Conservation (phyloP, 2,888 invertebrate genomes). For the Apeira syringaria region DNA sequence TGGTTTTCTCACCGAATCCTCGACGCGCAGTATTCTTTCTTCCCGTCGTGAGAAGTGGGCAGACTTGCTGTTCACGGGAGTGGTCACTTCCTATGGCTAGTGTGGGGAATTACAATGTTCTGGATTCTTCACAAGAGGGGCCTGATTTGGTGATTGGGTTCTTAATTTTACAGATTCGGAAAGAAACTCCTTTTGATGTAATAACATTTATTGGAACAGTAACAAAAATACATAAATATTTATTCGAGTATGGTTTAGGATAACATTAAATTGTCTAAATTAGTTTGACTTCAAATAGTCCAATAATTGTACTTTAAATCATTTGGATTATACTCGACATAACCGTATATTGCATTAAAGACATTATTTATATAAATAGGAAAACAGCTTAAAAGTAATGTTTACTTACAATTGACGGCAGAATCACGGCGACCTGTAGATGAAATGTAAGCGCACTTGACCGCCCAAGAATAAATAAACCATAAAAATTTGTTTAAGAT, state of each 20-base stretch:
- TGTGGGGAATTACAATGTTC: not conserved
- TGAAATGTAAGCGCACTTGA: conserved; percentile 2
- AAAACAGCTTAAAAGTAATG: not conserved
- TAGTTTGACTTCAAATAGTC: too few species aligned
- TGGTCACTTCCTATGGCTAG: conserved; percentile 13
- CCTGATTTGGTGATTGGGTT: not conserved
- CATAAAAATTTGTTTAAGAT: not conserved
- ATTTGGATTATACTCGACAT: too few species aligned
- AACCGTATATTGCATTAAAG: too few species aligned
- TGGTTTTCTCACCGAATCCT: conserved; percentile 44
- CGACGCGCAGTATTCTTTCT: conserved; percentile 42
- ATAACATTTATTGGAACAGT: too few species aligned
- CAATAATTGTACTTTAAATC: too few species aligned
- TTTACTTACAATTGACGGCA: conserved; percentile 7
- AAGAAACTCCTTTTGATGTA: conserved; percentile 2
- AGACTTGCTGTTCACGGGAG: not conserved
- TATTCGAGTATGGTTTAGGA: too few species aligned
- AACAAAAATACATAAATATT: not conserved
- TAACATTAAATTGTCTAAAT: too few species aligned
- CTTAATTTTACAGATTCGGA: not conserved
- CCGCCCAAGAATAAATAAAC: not conserved
- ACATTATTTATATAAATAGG: too few species aligned
- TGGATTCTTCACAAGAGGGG: not conserved
- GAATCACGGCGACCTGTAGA: conserved; percentile 4
- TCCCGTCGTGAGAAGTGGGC: conserved; percentile 9